These are phyloP conservation scores for Hestina assimilis DNA, from an alignment of 1,140 invertebrate genomes.

Conservation along the genomic window DNA sequence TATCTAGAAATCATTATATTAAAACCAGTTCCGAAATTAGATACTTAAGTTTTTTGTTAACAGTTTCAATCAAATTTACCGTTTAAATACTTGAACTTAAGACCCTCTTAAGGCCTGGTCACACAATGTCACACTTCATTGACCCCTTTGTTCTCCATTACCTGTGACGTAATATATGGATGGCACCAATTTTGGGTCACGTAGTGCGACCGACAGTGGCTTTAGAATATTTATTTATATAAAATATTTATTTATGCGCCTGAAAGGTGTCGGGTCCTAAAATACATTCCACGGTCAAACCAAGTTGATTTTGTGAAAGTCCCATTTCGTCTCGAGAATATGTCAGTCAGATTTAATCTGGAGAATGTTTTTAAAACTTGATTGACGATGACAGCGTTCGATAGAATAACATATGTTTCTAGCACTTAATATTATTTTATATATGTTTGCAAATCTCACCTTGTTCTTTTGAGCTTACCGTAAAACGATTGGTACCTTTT, in stretches of 20 bases:
- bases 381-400: conserved; percentile 31
- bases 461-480: conserved; percentile 65
- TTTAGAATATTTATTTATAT: conserved; percentile 29
- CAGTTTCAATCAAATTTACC: too few species aligned
- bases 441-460: conserved; percentile 31
- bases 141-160: too few species aligned
- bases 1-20: too few species aligned
- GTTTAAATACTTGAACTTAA: too few species aligned
- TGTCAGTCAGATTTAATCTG: conserved; percentile 71
- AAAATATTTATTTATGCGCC: conserved; percentile 60
- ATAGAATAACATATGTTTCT: not conserved
- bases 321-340: conserved; percentile 35
- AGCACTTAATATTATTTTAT: conserved; percentile 3
- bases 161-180: too few species aligned
- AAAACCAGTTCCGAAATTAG: too few species aligned
- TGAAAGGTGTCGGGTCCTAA: conserved; percentile 75
- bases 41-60: too few species aligned
- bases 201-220: conserved; percentile 3
- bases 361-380: conserved; percentile 59
- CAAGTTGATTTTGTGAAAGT: conserved; percentile 65
- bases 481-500: conserved; percentile 59
- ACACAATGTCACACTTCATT: too few species aligned
- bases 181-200: too few species aligned
- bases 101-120: too few species aligned
- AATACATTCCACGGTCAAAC: conserved; percentile 75